Percentiles rank a stretch among this genome's conserved stretches.
Conservation (phyloP, 2,113 vertebrate species). For the Pyxicephalus adspersus region DNA sequence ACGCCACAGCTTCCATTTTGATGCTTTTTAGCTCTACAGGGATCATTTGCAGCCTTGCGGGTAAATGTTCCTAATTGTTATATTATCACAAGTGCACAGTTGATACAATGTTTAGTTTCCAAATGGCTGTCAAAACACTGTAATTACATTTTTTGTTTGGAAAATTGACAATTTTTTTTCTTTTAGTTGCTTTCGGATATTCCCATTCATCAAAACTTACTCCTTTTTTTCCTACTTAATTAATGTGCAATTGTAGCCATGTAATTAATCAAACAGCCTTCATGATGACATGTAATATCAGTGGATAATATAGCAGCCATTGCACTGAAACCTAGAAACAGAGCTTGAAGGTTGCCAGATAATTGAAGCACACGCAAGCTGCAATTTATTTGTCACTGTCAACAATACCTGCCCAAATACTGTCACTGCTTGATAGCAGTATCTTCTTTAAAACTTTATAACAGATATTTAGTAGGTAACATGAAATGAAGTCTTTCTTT, state of each 20-base stretch:
- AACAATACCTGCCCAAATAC: slow-evolving; percentile 33
- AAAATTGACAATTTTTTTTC: slow-evolving; percentile 32
- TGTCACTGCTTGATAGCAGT: background rate
- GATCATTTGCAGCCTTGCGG: slow-evolving; percentile 36
- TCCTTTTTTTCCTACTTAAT: slow-evolving; percentile 56
- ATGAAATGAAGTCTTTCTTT: background rate
- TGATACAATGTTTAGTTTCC: slow-evolving; percentile 51
- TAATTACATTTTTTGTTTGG: slow-evolving; percentile 49
- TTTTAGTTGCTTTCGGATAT: slow-evolving; percentile 52
- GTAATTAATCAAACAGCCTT: slow-evolving; percentile 56
- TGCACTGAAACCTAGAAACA: slow-evolving; percentile 56
- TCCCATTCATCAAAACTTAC: slow-evolving; percentile 47
- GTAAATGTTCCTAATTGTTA: slow-evolving; percentile 54
- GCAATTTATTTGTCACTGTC: slow-evolving; percentile 64
- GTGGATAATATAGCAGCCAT: slow-evolving; percentile 43
- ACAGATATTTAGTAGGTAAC: background rate
- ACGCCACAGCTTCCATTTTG: background rate
- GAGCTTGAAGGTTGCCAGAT: slow-evolving; percentile 59
- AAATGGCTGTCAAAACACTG: slow-evolving; percentile 52
- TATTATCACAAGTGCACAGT: slow-evolving; percentile 44
- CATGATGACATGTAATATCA: slow-evolving; percentile 51
- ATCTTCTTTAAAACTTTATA: slow-evolving; percentile 2
- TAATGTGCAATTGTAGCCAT: slow-evolving; percentile 51
- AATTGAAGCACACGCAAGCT: slow-evolving; percentile 60
- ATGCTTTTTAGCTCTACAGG: slow-evolving; percentile 12